phyloP scores from a whole-genome alignment of 2,797 vertebrate species.

The Australoheros facetus region DNA sequence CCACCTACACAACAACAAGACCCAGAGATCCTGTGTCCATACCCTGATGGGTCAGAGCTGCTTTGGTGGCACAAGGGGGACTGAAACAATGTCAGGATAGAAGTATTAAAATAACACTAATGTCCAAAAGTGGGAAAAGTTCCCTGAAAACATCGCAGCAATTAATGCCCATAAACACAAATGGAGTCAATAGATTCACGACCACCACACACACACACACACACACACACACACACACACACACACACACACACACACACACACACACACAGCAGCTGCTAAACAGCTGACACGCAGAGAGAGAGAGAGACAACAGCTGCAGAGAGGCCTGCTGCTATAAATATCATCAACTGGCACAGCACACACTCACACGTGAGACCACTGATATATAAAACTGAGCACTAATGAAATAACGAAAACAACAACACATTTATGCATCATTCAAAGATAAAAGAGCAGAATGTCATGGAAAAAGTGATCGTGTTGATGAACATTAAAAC shows the following conservation, averaged over 20 bases:
- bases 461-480: not conserved
- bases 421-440: not conserved
- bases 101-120: not conserved
- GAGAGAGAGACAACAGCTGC: slow-evolving; percentile 50
- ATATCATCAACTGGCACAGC: slow-evolving; percentile 24
- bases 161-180: not conserved
- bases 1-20: not conserved
- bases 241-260: no score
- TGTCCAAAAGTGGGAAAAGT: not conserved
- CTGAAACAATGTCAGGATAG: not conserved
- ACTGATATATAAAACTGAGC: not conserved
- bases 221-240: not conserved
- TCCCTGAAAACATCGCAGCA: not conserved
- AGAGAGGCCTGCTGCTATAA: slow-evolving; percentile 41
- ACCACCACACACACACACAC: not conserved
- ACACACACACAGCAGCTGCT: slow-evolving; percentile 23
- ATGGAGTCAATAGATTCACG: not conserved
- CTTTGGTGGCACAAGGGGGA: not conserved
- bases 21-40: not conserved
- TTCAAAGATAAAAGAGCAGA: not conserved
- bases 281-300: not conserved
- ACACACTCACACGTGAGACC: not conserved
- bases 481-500: not conserved
- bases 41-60: not conserved
- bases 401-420: not conserved